Evolutionary conservation across 2,888 invertebrate genomes (phyloP).

Genomic region (Drosophila siamana): DNA sequence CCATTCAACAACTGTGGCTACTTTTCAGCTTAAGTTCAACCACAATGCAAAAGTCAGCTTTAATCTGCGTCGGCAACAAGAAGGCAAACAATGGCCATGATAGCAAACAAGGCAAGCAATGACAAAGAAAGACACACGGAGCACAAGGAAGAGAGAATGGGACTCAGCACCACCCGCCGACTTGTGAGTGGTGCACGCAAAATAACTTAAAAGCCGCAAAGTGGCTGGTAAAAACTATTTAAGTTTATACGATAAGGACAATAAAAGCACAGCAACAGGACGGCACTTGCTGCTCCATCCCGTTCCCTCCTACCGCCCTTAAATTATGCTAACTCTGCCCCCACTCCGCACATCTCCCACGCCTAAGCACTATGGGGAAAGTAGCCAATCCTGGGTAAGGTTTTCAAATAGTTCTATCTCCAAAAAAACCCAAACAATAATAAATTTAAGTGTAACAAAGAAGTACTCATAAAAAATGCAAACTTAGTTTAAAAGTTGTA

Average conservation of each 20-base stretch:
- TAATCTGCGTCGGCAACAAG: conserved; percentile 43
- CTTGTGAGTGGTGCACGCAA: conserved; percentile 74
- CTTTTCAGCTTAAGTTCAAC: neutral
- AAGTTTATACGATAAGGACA: conserved; percentile 80
- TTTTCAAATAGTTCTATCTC: too few species aligned
- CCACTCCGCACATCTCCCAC: neutral
- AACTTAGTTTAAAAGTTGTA: too few species aligned
- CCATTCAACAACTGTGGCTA: conserved; percentile 3
- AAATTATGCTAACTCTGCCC: conserved; percentile 5
- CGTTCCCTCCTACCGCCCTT: neutral
- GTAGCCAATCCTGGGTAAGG: too few species aligned
- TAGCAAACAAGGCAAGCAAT: neutral
- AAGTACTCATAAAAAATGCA: too few species aligned
- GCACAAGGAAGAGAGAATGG: neutral
- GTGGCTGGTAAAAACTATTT: conserved; percentile 80
- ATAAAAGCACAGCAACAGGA: conserved; percentile 65
- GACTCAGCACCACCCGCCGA: conserved; percentile 17
- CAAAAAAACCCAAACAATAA: too few species aligned
- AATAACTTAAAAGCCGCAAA: conserved; percentile 81
- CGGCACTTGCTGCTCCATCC: conserved; percentile 2
- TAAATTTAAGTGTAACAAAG: too few species aligned
- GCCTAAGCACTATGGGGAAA: neutral
- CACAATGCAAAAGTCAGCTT: conserved; percentile 40
- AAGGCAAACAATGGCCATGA: conserved; percentile 24
- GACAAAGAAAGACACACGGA: neutral